A percentile compares a stretch with the other conserved stretches of the same genome.
Evolutionary conservation across 2,888 invertebrate genomes (phyloP).

Genomic region (Scaptodrosophila latifasciaeformis): DNA sequence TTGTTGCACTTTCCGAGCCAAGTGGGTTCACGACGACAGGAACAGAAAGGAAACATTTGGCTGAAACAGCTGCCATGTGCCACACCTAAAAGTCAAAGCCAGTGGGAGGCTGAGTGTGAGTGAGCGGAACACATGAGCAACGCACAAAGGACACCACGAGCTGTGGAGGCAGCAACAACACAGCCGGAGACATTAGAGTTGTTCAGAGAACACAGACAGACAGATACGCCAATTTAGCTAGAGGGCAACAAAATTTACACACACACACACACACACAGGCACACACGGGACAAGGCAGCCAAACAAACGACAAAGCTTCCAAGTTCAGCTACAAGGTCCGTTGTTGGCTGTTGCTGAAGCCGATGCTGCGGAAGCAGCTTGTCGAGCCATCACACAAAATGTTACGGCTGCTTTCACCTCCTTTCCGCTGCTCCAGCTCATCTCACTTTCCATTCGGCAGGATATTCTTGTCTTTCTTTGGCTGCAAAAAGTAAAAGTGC

Average conservation of each 20-base stretch:
- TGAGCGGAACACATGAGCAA: slow-evolving; percentile 10
- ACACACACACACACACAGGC: too few relatives aligned
- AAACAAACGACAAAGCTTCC: slow-evolving; percentile 61
- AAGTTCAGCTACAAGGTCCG: too few relatives aligned
- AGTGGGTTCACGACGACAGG: slow-evolving; percentile 11
- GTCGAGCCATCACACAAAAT: too few relatives aligned
- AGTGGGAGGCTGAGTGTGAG: slow-evolving; percentile 2
- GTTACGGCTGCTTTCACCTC: too few relatives aligned
- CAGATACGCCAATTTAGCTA: slow-evolving; percentile 55
- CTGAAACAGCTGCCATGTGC: slow-evolving; percentile 56
- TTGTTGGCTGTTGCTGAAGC: too few relatives aligned
- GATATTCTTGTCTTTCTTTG: too few relatives aligned
- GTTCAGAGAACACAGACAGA: slow-evolving; percentile 29
- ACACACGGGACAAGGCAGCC: slow-evolving; percentile 26
- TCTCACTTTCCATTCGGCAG: too few relatives aligned
- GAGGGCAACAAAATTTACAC: slow-evolving; percentile 35
- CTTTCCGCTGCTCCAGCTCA: too few relatives aligned
- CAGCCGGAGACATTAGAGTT: slow-evolving; percentile 5
- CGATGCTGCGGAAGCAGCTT: background rate
- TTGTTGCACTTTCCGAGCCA: slow-evolving; percentile 61
- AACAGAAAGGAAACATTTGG: slow-evolving; percentile 2
- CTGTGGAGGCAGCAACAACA: slow-evolving; percentile 2
- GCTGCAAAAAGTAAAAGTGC: slow-evolving; percentile 59
- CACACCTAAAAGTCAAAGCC: slow-evolving; percentile 53
- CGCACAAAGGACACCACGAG: slow-evolving; percentile 6